Conservation (phyloP, 2,113 vertebrate genomes). For the Prionailurus bengalensis region DNA sequence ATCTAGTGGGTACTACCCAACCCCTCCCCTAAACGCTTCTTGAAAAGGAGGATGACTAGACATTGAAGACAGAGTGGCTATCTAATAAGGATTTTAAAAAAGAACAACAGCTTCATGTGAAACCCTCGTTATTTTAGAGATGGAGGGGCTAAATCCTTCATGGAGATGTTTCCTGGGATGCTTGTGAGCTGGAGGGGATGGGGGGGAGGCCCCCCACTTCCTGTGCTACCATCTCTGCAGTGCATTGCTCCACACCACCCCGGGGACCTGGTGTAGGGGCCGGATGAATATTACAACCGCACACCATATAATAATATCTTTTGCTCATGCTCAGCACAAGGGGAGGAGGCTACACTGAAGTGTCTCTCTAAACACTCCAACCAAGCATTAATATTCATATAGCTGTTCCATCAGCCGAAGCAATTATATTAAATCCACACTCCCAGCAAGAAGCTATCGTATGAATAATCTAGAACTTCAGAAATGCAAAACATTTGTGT, state of each 20-base stretch:
- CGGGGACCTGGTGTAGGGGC: neutral
- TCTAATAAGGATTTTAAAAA: neutral
- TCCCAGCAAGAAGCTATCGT: neutral
- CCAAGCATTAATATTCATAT: slow-evolving; percentile 67
- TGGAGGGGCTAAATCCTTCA: neutral
- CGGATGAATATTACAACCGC: neutral
- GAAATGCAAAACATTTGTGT: slow-evolving; percentile 1
- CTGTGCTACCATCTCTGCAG: neutral
- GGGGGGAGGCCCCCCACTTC: neutral
- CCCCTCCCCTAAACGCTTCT: neutral
- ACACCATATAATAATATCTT: neutral
- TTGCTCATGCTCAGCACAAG: neutral
- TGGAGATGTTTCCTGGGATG: neutral
- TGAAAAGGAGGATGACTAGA: neutral
- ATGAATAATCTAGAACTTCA: neutral
- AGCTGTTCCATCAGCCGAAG: neutral
- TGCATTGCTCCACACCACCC: neutral
- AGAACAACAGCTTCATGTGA: neutral
- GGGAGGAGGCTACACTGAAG: neutral
- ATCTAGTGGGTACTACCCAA: neutral
- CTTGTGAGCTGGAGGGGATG: neutral
- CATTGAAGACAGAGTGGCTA: neutral
- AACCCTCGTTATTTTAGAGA: neutral
- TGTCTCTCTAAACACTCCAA: slow-evolving; percentile 31
- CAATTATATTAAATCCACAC: slow-evolving; percentile 8